Conservation (phyloP, 2,888 invertebrate species). For the Epirrhoe alternata region DNA sequence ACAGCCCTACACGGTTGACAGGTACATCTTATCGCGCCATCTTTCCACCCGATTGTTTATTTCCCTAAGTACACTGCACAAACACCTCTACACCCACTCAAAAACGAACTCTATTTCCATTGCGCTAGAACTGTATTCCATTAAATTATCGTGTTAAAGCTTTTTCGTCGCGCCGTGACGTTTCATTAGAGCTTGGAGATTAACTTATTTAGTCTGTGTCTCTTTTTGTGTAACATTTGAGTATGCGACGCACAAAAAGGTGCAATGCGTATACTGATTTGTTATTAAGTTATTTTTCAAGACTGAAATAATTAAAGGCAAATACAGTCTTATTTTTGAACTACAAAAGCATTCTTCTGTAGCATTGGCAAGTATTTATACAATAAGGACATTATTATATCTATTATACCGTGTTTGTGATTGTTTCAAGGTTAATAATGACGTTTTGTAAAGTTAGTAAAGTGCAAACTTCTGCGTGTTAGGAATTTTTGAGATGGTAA, state of each 20-base stretch:
- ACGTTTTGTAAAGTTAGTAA: too few species aligned
- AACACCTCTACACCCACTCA: slow-evolving; percentile 13
- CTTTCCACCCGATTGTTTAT: slow-evolving; percentile 63
- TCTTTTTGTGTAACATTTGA: slow-evolving; percentile 38
- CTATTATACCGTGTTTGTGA: too few species aligned
- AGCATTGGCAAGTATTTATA: too few species aligned
- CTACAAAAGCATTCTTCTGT: too few species aligned
- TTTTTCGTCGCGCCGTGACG: slow-evolving; percentile 66
- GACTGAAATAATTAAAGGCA: background rate
- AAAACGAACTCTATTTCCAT: slow-evolving; percentile 18
- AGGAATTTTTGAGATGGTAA: too few species aligned
- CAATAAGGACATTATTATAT: too few species aligned
- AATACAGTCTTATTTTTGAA: too few species aligned
- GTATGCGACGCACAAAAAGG: slow-evolving; percentile 7
- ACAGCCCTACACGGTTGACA: slow-evolving; percentile 41
- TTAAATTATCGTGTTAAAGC: slow-evolving; percentile 39
- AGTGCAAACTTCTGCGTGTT: too few species aligned
- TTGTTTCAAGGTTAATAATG: too few species aligned
- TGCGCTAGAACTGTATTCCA: background rate
- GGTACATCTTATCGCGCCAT: slow-evolving; percentile 74
- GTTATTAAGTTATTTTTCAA: background rate
- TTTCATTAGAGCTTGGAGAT: slow-evolving; percentile 73
- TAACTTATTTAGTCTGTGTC: slow-evolving; percentile 70
- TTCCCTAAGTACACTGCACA: slow-evolving; percentile 57
- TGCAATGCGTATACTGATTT: background rate